phyloP scores from a whole-genome alignment of 2,113 vertebrate genomes.

The Nothoprocta pentlandii region DNA sequence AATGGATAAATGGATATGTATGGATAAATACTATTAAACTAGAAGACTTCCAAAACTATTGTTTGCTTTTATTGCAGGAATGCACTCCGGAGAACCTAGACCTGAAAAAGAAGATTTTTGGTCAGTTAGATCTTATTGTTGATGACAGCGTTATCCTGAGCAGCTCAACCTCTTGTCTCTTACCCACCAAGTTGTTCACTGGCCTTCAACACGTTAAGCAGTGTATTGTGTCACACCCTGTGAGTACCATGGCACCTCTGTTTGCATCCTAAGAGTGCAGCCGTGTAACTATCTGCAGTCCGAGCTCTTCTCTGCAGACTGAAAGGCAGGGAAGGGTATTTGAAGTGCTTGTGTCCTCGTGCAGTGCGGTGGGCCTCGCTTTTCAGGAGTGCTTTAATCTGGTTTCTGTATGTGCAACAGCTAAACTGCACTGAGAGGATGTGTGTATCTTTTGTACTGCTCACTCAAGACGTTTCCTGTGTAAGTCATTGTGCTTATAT shows the following conservation, averaged over 20 bases:
- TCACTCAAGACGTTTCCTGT: neutral
- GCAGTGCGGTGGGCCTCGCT: neutral
- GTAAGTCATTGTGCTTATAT: neutral
- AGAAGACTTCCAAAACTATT: neutral
- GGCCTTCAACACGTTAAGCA: conserved; percentile 85
- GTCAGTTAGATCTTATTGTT: conserved; percentile 84
- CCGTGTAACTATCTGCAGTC: neutral
- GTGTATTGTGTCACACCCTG: conserved; percentile 94
- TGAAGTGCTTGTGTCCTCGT: neutral
- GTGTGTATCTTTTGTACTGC: neutral
- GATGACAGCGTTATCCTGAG: conserved; percentile 85
- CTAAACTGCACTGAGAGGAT: neutral
- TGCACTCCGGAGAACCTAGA: conserved; percentile 91
- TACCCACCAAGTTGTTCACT: conserved; percentile 90
- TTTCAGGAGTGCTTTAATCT: neutral
- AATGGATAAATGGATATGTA: neutral
- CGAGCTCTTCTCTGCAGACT: neutral
- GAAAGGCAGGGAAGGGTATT: neutral
- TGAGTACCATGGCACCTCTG: conserved; percentile 77
- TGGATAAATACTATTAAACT: neutral
- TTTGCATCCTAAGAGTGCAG: neutral
- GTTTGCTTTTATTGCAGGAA: conserved; percentile 83
- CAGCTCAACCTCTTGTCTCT: conserved; percentile 94
- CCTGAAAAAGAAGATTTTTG: conserved; percentile 90
- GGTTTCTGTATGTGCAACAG: neutral